Base-by-base conservation (phyloP, 2,113 vertebrate species). In the Ptychochromis oligacanthus region DNA sequence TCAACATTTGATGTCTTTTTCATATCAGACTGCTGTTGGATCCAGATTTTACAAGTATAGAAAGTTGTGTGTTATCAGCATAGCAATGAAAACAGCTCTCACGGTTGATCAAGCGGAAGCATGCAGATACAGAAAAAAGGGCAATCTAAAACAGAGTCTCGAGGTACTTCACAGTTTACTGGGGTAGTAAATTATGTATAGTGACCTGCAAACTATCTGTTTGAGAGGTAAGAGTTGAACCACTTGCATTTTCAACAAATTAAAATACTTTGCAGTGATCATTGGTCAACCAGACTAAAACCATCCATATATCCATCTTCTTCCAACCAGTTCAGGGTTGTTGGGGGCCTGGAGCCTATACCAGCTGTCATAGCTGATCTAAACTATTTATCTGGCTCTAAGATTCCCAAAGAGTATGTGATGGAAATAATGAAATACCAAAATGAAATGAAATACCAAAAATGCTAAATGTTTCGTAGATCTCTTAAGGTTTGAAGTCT, bases 11-110 rank as follows among this genome's bases (percentile, higher is more conserved):
- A 46, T 31, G 65, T 72, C 65, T 72, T 15, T 72, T 31, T 52
- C 17, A 72, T 67, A 67, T 46, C 64, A 67, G 40, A 67, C 40
- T 46, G 38, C 64, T 46, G 64, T n/a, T 52, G 65, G 65, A 72
- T 72, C 28, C 28, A 31, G 28, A 31, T 31, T 31, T 72, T 72
- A 72, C 43, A 46, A 46, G 43, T 2, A 52, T 18, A 52, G 15
- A 52, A 18, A 52, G 67, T 34, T 72, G 26, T 54, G 46, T 72
- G 67, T 72, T 43, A 72, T 72, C 67, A 72, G 26, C 67, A 72
- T 72, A 54, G 67, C 43, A 72, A 72, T 54, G 67, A 72, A 72
- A 72, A 28, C 11, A 31, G 26, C 28, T 72, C 43, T 72, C 31
- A 43, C 28, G 31, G 28, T 4, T 31, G 28, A 31, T 31, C 28